A percentile compares a stretch with the other conserved stretches of the same genome.
These are phyloP conservation scores for Podargus strigoides DNA, from an alignment of 2,797 vertebrate species.

Conservation along the genomic window DNA sequence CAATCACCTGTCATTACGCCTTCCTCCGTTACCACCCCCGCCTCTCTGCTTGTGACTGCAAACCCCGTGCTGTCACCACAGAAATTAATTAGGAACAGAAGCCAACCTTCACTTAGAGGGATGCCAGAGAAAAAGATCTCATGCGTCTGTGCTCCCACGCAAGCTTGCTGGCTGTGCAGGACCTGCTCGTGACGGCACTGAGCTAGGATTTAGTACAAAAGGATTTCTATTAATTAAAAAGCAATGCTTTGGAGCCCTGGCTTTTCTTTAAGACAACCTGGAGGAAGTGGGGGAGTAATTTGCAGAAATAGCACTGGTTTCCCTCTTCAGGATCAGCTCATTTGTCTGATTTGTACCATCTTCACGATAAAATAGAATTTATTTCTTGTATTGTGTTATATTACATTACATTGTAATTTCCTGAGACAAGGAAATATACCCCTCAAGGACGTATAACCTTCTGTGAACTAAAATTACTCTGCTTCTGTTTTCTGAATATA, in stretches of 20 bases:
- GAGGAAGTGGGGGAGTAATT: background rate
- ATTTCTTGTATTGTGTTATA: background rate
- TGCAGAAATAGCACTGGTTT: background rate
- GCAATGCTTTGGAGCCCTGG: background rate
- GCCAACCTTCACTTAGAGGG: background rate
- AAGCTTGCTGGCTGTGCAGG: background rate
- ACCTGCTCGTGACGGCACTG: background rate
- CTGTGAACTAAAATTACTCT: background rate
- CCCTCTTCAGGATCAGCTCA: background rate
- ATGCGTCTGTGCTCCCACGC: background rate
- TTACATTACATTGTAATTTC: background rate
- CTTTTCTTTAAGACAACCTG: background rate
- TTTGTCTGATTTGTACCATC: background rate
- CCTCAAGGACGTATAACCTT: background rate
- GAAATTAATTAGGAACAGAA: background rate
- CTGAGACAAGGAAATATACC: background rate
- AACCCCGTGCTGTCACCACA: slow-evolving; percentile 7
- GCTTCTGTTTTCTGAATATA: background rate
- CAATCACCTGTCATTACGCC: background rate
- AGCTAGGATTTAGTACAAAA: background rate
- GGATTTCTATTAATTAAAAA: background rate
- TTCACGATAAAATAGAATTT: background rate
- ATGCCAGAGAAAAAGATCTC: background rate
- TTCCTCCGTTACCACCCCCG: background rate
- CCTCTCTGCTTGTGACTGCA: background rate